Evolutionary conservation across 2,113 vertebrate genomes (phyloP).

Genomic region (Pygoscelis antarcticus): DNA sequence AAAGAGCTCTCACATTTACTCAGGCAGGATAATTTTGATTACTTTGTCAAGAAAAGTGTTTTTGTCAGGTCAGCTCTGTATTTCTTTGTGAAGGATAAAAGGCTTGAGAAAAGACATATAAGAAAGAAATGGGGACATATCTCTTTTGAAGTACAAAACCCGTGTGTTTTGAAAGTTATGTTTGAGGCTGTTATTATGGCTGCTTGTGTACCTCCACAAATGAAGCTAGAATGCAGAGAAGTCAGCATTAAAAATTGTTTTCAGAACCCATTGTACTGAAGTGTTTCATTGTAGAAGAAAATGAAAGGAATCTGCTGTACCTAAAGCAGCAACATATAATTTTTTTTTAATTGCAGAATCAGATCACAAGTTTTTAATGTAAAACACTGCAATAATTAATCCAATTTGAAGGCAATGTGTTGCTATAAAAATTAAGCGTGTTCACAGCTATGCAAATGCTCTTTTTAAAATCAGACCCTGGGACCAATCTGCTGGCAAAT

Average conservation of each 20-base stretch:
- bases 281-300: slow-evolving; percentile 50
- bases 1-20: neutral
- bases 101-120: slow-evolving; percentile 65
- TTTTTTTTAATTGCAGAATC: slow-evolving; percentile 22
- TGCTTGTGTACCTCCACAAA: slow-evolving; percentile 70
- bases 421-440: slow-evolving; percentile 66
- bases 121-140: slow-evolving; percentile 43
- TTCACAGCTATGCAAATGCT: slow-evolving; percentile 56
- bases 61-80: slow-evolving; percentile 34
- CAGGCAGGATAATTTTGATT: slow-evolving; percentile 23
- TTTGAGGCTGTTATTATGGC: slow-evolving; percentile 69
- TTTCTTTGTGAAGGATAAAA: slow-evolving; percentile 63
- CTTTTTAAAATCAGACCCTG: slow-evolving; percentile 50
- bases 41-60: neutral
- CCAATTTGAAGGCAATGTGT: slow-evolving; percentile 48
- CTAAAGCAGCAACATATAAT: slow-evolving; percentile 41
- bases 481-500: slow-evolving; percentile 52
- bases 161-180: slow-evolving; percentile 41
- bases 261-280: neutral
- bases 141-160: slow-evolving; percentile 77
- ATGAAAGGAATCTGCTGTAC: slow-evolving; percentile 52
- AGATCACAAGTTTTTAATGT: slow-evolving; percentile 49
- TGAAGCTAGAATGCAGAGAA: slow-evolving; percentile 71
- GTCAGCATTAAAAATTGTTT: slow-evolving; percentile 69
- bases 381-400: slow-evolving; percentile 67